Base-by-base conservation (phyloP, 2,113 vertebrate genomes). In the Cavia aperea region DNA sequence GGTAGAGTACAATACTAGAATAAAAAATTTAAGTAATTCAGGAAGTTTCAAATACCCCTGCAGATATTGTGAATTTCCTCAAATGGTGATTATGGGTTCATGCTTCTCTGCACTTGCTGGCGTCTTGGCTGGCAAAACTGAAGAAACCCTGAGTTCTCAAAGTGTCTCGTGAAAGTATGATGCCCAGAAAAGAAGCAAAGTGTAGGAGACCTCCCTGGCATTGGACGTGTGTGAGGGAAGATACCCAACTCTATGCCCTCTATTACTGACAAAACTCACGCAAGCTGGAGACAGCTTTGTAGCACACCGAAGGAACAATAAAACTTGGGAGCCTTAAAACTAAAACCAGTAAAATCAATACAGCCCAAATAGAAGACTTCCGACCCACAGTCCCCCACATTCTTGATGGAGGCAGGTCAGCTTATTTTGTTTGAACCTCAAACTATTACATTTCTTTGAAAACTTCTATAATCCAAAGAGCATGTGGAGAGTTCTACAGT, bases 401-500 rank as follows among this genome's bases (percentile, higher is more conserved):
- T 77, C 63, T n/a, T 29, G 21, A 70, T 21, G 49, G 56, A 83
- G 24, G 13, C 33, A 84, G 86, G 24, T 77, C 88, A 72, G 65
- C 21, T 92, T 24, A 33, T 73, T 81, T 77, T 81, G 86, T 92
- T 95, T 95, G 70, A 79, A 77, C 49, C 86, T 95, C 86, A 93
- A 81, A 95, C 75, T 86, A 83, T 65, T 90, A 77, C 79, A 90
- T 87, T 95, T 96, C 88, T 95, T 83, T 86, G 66, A 56, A 92
- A 91, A 91, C 60, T 83, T 70, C 82, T 87, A 2, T 91, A 95
- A 96, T 95, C 95, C 95, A 77, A 83, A 94, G 95, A 96, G 81
- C 95, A 96, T 95, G 96, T 96, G 96, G 94, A 78, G 93, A 93
- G 85, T 95, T 91, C 96, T 89, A 92, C 81, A 92, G 95, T 94